A percentile compares a stretch with the other conserved stretches of the same genome.
Evolutionary conservation across 2,888 invertebrate species (phyloP).

Genomic region (Sthenelais limicola): DNA sequence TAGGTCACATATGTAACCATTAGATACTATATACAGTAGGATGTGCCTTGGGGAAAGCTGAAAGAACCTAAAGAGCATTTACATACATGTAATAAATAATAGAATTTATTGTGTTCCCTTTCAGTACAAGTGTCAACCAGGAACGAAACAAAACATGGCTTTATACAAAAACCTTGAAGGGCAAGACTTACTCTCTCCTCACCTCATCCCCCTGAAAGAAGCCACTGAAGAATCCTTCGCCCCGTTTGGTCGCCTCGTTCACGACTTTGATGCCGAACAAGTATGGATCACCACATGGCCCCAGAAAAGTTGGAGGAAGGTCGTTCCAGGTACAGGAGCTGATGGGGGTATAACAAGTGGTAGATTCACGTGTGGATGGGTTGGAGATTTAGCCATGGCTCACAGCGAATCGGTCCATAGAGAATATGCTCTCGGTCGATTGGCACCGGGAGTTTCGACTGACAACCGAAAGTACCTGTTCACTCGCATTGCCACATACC

Average conservation of each 20-base stretch:
- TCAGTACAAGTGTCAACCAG: too few relatives aligned
- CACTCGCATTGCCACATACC: slow-evolving; percentile 54
- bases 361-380: slow-evolving; percentile 52
- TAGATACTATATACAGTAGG: too few relatives aligned
- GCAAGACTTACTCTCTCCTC: too few relatives aligned
- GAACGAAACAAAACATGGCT: too few relatives aligned
- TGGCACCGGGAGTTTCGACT: slow-evolving; percentile 49
- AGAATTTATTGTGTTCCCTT: too few relatives aligned
- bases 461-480: slow-evolving; percentile 53
- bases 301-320: slow-evolving; percentile 50
- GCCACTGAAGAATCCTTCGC: slow-evolving; percentile 52
- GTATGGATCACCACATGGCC: slow-evolving; percentile 57
- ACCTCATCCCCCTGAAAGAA: slow-evolving; percentile 50
- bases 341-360: slow-evolving; percentile 46
- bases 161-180: too few relatives aligned
- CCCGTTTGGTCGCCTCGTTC: slow-evolving; percentile 55
- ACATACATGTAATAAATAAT: too few relatives aligned
- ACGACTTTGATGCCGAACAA: slow-evolving; percentile 50
- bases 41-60: too few relatives aligned
- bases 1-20: too few relatives aligned
- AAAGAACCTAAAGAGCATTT: too few relatives aligned
- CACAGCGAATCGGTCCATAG: background rate
- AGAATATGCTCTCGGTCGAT: slow-evolving; percentile 51
- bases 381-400: slow-evolving; percentile 48
- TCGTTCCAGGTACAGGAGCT: slow-evolving; percentile 51